phyloP scores from a whole-genome alignment of 2,797 vertebrate species.

The Oreochromis grahami region DNA sequence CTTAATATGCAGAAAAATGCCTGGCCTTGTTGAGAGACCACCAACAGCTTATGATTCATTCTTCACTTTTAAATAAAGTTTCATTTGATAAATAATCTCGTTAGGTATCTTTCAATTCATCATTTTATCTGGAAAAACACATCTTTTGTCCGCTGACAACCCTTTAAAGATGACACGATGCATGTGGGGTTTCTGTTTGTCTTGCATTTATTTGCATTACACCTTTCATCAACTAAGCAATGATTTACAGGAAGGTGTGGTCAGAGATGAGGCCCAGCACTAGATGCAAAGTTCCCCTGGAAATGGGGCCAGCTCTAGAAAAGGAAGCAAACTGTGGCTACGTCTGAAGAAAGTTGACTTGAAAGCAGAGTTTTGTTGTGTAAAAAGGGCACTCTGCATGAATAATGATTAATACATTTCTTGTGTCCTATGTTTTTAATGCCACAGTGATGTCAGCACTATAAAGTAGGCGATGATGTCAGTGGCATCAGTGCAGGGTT shows the following conservation, averaged over 20 bases:
- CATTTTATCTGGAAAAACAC: neutral
- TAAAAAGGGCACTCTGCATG: neutral
- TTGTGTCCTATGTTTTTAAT: neutral
- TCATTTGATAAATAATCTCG: conserved; percentile 4
- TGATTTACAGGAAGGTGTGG: neutral
- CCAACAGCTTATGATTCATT: conserved; percentile 27
- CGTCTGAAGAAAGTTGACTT: neutral
- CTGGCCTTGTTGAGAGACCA: conserved; percentile 1
- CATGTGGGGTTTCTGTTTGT: neutral
- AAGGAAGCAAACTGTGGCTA: neutral
- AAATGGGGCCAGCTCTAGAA: neutral
- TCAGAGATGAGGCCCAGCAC: neutral
- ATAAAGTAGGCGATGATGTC: neutral
- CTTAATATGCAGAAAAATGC: conserved; percentile 11
- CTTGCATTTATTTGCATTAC: neutral
- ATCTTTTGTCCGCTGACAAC: neutral
- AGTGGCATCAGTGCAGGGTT: neutral
- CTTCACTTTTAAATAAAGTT: conserved; percentile 57
- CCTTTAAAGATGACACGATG: neutral
- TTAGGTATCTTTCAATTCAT: neutral
- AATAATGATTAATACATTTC: neutral
- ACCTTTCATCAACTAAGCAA: neutral
- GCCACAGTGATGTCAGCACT: neutral
- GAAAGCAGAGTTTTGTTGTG: neutral
- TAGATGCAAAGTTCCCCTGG: neutral